A percentile compares a stretch with the other conserved stretches of the same genome.
phyloP scores from a whole-genome alignment of 2,888 invertebrate genomes.

The Amphipyra tragopoginis region DNA sequence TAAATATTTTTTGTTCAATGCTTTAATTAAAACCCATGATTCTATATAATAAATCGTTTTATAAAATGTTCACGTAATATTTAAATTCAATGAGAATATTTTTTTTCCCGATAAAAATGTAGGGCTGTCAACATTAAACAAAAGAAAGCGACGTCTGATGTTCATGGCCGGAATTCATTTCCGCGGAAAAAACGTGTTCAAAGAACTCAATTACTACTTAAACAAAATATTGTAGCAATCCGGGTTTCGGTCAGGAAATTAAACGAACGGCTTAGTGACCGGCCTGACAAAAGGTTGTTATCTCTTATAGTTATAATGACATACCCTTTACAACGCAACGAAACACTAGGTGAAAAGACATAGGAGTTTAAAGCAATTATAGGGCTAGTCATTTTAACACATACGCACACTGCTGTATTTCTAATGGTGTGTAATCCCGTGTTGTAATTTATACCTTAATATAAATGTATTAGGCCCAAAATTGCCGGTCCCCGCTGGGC shows the following conservation, averaged over 20 bases:
- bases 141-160: slow-evolving; percentile 67
- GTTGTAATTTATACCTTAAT: slow-evolving; percentile 77
- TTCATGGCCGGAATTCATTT: slow-evolving; percentile 79
- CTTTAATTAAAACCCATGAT: slow-evolving; percentile 53
- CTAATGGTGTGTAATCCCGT: slow-evolving; percentile 70
- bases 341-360: slow-evolving; percentile 79
- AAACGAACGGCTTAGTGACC: slow-evolving; percentile 84
- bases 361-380: slow-evolving; percentile 77
- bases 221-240: slow-evolving; percentile 86
- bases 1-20: slow-evolving; percentile 30
- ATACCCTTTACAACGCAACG: slow-evolving; percentile 71
- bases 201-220: slow-evolving; percentile 87
- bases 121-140: slow-evolving; percentile 62
- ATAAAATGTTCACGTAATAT: slow-evolving; percentile 45
- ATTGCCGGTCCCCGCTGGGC: slow-evolving; percentile 66
- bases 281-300: slow-evolving; percentile 80
- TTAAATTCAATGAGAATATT: slow-evolving; percentile 57
- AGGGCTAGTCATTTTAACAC: slow-evolving; percentile 76
- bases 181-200: slow-evolving; percentile 83
- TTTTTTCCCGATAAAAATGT: slow-evolving; percentile 44
- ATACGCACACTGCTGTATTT: slow-evolving; percentile 72
- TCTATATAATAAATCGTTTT: slow-evolving; percentile 40
- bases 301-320: slow-evolving; percentile 83
- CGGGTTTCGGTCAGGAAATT: slow-evolving; percentile 86
- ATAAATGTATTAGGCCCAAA: slow-evolving; percentile 71